Conservation (phyloP, 2,888 invertebrate species). For the Platycnemis pennipes region DNA sequence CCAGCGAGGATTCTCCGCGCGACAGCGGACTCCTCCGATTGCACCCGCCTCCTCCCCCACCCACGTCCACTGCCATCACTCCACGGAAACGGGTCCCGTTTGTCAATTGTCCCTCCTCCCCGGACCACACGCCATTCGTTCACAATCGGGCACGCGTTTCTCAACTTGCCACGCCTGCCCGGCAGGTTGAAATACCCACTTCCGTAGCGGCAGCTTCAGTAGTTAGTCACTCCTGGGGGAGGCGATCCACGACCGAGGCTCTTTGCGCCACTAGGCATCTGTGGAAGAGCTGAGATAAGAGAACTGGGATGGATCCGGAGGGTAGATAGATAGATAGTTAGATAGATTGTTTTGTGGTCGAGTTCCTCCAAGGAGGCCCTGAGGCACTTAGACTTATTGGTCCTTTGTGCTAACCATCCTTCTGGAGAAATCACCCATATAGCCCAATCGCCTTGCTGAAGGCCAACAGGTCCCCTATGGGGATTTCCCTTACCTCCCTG, state of each 20-base stretch:
- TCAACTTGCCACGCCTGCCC: not conserved
- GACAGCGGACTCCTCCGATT: not conserved
- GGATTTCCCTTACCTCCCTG: too few species aligned
- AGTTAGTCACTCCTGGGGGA: not conserved
- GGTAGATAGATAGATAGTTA: too few species aligned
- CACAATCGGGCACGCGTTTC: not conserved
- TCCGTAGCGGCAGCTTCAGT: not conserved
- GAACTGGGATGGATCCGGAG: too few species aligned
- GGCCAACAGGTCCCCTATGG: too few species aligned
- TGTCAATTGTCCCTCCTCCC: not conserved
- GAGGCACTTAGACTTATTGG: too few species aligned
- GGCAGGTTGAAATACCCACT: not conserved
- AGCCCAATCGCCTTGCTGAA: too few species aligned
- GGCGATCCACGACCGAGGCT: not conserved
- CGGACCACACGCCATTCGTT: not conserved
- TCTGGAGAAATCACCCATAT: too few species aligned
- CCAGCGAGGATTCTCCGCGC: not conserved
- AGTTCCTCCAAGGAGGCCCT: too few species aligned
- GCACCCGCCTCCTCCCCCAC: not conserved
- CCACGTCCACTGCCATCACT: constrained; percentile 7
- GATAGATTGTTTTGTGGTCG: too few species aligned
- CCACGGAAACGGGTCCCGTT: not conserved
- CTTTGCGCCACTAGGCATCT: not conserved
- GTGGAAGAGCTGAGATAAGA: not conserved
- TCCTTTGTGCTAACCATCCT: too few species aligned